Base-by-base conservation (phyloP, 2,888 invertebrate species). In the Parapristionchus giblindavisi region DNA sequence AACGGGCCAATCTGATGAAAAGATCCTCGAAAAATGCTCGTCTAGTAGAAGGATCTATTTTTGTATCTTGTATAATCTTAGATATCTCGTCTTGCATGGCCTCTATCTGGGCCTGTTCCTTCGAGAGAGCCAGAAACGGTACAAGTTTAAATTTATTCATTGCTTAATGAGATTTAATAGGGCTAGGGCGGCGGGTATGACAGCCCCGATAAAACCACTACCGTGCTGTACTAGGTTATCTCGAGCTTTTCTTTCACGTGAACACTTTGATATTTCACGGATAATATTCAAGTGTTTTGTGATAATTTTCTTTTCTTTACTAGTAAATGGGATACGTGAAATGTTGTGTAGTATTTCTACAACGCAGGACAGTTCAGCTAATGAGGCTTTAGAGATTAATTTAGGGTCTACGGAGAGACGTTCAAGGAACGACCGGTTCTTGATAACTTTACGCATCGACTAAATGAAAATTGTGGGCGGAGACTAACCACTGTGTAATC, bases 271-370 rank as follows among this genome's bases (percentile, higher is more conserved):
- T 14, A 60, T 60, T 36, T 60, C 60, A 14, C 29, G 27, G 24
- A 60, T 60, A 17, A 60, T 60, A 3, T 21, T 2, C 2, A 60
- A 29, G 11, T 60, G 36, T 21, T 24, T 60, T 6, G 36, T 11
- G 2, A 60, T 29, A 1, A 3, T 17, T 36, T 8, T 60, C 36
- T 36, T 60, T 8, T 60, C 60, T n/a, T 60, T 36, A 14, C 1
- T n/a, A 1, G 60, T 36, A 11, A 60, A 60, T 5, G 60, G 60
- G 11, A 60, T 60, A 17, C 34, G n/a, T 1, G 14, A 14, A 5
- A 60, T n/a, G n/a, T 60, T 60, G 60, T 60, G 60, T 14, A 60
- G 36, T n/a, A 60, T 60, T n/a, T 60, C 60, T n/a, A 32, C 32
- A 34, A 60, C 60, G 36, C 60, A 60, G 21, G 36, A 36, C n/a